Conservation (phyloP, 2,113 vertebrate genomes). For the Solea senegalensis region DNA sequence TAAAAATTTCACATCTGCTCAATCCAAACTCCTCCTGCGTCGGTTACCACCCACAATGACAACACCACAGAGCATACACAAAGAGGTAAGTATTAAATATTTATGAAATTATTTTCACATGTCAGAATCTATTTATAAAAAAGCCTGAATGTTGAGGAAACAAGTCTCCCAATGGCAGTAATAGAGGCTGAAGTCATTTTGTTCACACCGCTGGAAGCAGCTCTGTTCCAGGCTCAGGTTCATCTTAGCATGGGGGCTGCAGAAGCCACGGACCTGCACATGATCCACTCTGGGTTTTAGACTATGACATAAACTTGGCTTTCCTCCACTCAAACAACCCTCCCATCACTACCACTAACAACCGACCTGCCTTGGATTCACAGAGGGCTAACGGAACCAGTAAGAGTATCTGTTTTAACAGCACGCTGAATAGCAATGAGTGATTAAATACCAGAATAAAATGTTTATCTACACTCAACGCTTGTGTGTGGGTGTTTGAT, state of each 20-base stretch:
- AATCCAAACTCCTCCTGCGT: too few species aligned
- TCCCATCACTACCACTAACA: neutral
- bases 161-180: too few species aligned
- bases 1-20: too few species aligned
- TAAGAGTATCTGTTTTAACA: neutral
- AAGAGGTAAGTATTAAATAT: too few species aligned
- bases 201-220: conserved; percentile 16
- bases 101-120: too few species aligned
- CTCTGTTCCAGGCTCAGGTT: conserved; percentile 34
- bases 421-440: conserved; percentile 15
- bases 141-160: too few species aligned
- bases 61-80: too few species aligned
- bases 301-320: conserved; percentile 30
- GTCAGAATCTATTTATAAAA: too few species aligned
- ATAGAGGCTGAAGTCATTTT: neutral
- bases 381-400: neutral
- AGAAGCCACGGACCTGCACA: conserved; percentile 29
- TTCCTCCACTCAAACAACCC: conserved; percentile 2
- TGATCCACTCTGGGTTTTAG: conserved; percentile 40
- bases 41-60: too few species aligned
- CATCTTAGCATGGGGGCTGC: conserved; percentile 20
- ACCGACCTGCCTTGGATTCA: neutral
- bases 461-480: neutral
- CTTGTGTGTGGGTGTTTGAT: too few species aligned
- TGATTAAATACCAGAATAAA: neutral